phyloP scores from a whole-genome alignment of 2,113 vertebrate genomes.

The Carollia perspicillata region DNA sequence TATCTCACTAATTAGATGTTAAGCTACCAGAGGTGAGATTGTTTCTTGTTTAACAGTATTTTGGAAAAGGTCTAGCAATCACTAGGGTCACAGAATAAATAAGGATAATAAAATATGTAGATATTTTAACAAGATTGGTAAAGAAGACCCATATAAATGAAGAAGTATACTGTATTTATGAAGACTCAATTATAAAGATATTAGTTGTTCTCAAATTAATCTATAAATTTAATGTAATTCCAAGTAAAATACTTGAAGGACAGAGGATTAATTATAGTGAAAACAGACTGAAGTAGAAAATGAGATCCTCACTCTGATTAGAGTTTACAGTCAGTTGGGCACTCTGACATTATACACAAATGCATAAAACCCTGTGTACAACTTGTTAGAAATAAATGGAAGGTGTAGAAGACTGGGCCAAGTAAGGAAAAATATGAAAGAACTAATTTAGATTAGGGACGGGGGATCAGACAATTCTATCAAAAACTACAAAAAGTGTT shows the following conservation, averaged over 20 bases:
- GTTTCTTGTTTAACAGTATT: constrained; percentile 6
- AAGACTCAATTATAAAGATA: not conserved
- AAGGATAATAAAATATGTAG: not conserved
- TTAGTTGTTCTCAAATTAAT: not conserved
- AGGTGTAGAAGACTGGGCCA: not conserved
- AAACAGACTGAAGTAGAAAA: not conserved
- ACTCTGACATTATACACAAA: constrained; percentile 1
- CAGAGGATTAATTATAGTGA: not conserved
- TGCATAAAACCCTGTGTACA: not conserved
- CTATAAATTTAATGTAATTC: not conserved
- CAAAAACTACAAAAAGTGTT: not conserved
- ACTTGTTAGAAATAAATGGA: not conserved
- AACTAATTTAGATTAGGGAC: not conserved
- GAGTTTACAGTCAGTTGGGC: not conserved
- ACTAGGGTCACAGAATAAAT: constrained; percentile 4
- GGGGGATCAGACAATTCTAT: not conserved
- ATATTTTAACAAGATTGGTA: not conserved
- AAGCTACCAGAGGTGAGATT: not conserved
- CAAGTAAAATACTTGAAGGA: not conserved
- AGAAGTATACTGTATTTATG: not conserved
- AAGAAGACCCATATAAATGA: not conserved
- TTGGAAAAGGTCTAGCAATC: constrained; percentile 19
- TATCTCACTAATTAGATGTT: not conserved
- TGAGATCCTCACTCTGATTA: not conserved
- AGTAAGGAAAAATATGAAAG: not conserved